These are phyloP conservation scores for Lasioglossum figueresi DNA, from an alignment of 2,888 invertebrate genomes.

Conservation along the genomic window DNA sequence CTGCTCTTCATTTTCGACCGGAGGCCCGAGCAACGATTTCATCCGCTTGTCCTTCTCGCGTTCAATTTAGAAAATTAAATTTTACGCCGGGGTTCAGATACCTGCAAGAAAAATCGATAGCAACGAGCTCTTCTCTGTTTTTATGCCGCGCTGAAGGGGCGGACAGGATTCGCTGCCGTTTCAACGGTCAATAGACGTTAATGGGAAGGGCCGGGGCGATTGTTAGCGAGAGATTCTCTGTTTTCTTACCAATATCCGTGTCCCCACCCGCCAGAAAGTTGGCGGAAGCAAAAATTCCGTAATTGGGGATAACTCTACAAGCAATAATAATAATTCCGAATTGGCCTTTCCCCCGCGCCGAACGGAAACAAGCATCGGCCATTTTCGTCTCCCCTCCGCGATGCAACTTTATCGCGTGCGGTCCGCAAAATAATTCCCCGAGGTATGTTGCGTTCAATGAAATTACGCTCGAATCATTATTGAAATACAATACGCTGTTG, in stretches of 20 bases:
- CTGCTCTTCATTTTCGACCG: constrained; percentile 27
- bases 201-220: constrained; percentile 23
- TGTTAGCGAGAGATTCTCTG: constrained; percentile 29
- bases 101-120: constrained; percentile 49
- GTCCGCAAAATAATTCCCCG: neutral
- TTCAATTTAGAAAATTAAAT: constrained; percentile 55
- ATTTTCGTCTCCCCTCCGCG: neutral
- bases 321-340: constrained; percentile 16
- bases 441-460: neutral
- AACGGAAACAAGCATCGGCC: neutral
- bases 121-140: neutral
- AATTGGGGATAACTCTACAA: constrained; percentile 23
- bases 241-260: constrained; percentile 4
- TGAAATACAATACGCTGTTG: neutral
- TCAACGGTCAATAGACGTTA: constrained; percentile 49
- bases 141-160: constrained; percentile 3
- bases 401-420: neutral
- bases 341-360: neutral
- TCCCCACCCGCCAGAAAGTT: neutral
- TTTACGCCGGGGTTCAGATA: constrained; percentile 26
- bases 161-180: constrained; percentile 36
- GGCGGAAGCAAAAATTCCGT: neutral
- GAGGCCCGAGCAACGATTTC: constrained; percentile 35
- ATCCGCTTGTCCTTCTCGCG: constrained; percentile 32
- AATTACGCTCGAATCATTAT: neutral